Percentiles rank a stretch among this genome's conserved stretches.
These are phyloP conservation scores for Agrypnus murinus DNA, from an alignment of 2,888 invertebrate species.

Conservation along the genomic window DNA sequence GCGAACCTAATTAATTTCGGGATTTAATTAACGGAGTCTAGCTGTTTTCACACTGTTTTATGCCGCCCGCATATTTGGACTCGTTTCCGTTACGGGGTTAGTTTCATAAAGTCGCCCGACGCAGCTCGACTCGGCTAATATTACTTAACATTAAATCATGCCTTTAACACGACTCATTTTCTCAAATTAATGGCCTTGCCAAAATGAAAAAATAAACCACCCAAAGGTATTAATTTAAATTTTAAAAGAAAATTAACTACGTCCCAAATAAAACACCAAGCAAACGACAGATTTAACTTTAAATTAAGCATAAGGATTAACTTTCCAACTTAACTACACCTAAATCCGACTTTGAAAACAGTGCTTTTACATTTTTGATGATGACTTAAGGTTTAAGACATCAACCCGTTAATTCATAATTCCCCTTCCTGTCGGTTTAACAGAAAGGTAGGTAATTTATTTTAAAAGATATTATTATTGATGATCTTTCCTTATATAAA, in stretches of 20 bases:
- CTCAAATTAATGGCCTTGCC: slow-evolving; percentile 32
- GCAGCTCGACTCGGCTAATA: slow-evolving; percentile 40
- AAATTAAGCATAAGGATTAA: neutral
- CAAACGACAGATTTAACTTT: slow-evolving; percentile 1
- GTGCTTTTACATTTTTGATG: slow-evolving; percentile 6
- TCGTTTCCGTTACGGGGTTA: slow-evolving; percentile 48
- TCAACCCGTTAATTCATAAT: no score
- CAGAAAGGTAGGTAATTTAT: no score
- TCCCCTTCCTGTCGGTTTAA: no score
- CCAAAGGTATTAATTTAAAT: slow-evolving; percentile 8
- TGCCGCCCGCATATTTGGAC: slow-evolving; percentile 54
- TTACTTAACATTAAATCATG: slow-evolving; percentile 46
- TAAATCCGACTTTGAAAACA: slow-evolving; percentile 6
- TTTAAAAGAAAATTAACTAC: neutral
- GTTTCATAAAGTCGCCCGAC: slow-evolving; percentile 44
- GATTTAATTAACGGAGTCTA: slow-evolving; percentile 63
- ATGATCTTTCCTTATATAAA: no score
- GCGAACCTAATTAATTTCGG: slow-evolving; percentile 64
- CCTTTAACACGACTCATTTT: slow-evolving; percentile 27
- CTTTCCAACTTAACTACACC: neutral
- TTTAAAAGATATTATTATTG: no score
- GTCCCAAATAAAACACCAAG: neutral
- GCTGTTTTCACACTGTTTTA: slow-evolving; percentile 61
- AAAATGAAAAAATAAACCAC: slow-evolving; percentile 30
- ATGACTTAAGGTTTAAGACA: neutral